Evolutionary conservation across 2,113 vertebrate genomes (phyloP).

Genomic region (Hemiscyllium ocellatum): DNA sequence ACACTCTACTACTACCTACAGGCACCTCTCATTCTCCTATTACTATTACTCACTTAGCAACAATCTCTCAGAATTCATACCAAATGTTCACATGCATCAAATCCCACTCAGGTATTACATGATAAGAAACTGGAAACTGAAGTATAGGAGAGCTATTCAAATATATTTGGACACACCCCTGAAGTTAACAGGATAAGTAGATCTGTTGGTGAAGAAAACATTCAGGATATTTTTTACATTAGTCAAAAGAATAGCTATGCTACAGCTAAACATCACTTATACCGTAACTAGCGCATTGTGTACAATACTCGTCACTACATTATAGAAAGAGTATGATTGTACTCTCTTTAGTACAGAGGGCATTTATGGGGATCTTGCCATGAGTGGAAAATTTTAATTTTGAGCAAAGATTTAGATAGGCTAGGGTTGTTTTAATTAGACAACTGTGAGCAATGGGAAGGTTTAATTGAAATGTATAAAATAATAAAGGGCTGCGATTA

Average conservation of each 20-base stretch:
- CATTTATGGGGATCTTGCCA: neutral
- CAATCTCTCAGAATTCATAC: too few species aligned
- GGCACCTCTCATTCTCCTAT: too few species aligned
- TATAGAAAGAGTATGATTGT: neutral
- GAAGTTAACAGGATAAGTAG: too few species aligned
- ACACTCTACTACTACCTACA: too few species aligned
- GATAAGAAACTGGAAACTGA: too few species aligned
- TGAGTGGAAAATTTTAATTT: neutral
- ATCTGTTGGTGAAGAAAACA: neutral
- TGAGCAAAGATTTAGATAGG: neutral
- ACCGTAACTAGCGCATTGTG: neutral
- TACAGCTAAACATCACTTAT: neutral
- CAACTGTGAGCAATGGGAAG: neutral
- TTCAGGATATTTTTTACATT: neutral
- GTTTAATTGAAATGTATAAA: neutral
- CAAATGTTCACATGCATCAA: too few species aligned
- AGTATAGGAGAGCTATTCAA: too few species aligned
- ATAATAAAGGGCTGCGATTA: neutral
- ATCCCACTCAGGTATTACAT: too few species aligned
- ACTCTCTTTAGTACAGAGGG: neutral
- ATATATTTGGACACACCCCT: too few species aligned
- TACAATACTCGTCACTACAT: neutral
- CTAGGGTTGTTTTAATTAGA: neutral
- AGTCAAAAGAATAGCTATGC: neutral
- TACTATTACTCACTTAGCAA: too few species aligned